Evolutionary conservation across 2,797 vertebrate species (phyloP).

Genomic region (Neoniphon sammara): DNA sequence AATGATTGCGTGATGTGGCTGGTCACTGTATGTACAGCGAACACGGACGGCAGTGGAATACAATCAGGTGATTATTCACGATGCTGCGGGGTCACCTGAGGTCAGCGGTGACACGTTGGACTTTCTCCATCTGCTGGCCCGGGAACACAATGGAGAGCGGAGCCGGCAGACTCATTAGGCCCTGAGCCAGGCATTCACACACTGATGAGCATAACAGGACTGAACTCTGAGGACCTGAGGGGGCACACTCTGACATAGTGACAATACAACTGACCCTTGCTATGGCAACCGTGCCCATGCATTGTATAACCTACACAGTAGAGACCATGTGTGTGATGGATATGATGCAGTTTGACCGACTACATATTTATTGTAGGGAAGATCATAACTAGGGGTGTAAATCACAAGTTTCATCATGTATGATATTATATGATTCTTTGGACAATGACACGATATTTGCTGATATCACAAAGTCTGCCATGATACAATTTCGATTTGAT

Average conservation of each 20-base stretch:
- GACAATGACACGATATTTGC: too few relatives aligned
- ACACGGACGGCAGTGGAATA: constrained; percentile 9
- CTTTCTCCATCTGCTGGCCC: constrained; percentile 43
- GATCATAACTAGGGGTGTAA: too few relatives aligned
- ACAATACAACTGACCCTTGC: too few relatives aligned
- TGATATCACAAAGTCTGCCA: too few relatives aligned
- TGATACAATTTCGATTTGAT: too few relatives aligned
- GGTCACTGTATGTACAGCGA: constrained; percentile 19
- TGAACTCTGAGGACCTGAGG: constrained; percentile 29
- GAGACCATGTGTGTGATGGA: too few relatives aligned
- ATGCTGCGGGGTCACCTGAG: constrained; percentile 46
- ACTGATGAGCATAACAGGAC: constrained; percentile 4
- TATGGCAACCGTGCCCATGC: too few relatives aligned
- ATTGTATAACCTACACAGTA: too few relatives aligned
- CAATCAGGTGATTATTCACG: constrained; percentile 62
- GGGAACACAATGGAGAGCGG: constrained; percentile 28
- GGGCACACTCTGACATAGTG: background rate
- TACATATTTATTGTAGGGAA: too few relatives aligned
- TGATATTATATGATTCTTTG: too few relatives aligned
- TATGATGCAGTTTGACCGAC: too few relatives aligned
- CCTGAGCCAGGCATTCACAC: constrained; percentile 23
- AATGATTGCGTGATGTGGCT: constrained; percentile 24
- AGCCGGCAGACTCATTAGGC: constrained; percentile 55
- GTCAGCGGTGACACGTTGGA: constrained; percentile 53
- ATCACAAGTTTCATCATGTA: too few relatives aligned